Base-by-base conservation (phyloP, 2,888 invertebrate genomes). In the Drosophila austrosaltans region DNA sequence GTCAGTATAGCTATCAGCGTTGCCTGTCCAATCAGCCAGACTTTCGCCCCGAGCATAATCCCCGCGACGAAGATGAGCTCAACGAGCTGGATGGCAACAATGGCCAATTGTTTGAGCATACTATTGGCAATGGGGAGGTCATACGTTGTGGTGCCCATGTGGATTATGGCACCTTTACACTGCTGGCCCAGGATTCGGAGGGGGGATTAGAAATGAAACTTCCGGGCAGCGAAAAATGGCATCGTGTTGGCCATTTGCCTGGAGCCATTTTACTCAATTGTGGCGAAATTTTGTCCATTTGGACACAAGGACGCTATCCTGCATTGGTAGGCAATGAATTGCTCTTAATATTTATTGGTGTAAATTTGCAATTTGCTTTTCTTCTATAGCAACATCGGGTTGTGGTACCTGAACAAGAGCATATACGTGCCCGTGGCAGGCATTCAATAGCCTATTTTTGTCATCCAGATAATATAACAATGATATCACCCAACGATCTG, bases 391-490 rank as follows among this genome's bases (percentile, higher is more conserved):
- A 94, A 90, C 96, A 96, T 90, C 95, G 96, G 48, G 96, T 96
- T 7, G 94, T 96, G 12, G 94, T 96, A 3, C 96, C 96, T 0
- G 93, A 94, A 12, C 94, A 95, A 30, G 93, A 94, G 73, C 93
- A 94, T 86, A 93, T 94, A 2, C 93, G 94, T 67, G 93, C 94
- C 0, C 93, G 94, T 75, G 94, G 95, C 2, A 94, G 96, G n/a
- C 95, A 96, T 92, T 95, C 96, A 81, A 94, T 96, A 75, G 96
- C 95, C 32, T 96, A 95, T 93, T 96, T 96, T 93, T 95, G 96
- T 81, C 95, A 96, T 92, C 96, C 96, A 2, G 95, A 92, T 79
- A 93, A 93, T 75, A 75, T 91, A 56, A 93, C 92, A 54, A 91
- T 91, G 90, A 92, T 93, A 81, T 91, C 92, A 76, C 92, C 93